phyloP scores from a whole-genome alignment of 2,888 invertebrate genomes.

The Fabriciana adippe region DNA sequence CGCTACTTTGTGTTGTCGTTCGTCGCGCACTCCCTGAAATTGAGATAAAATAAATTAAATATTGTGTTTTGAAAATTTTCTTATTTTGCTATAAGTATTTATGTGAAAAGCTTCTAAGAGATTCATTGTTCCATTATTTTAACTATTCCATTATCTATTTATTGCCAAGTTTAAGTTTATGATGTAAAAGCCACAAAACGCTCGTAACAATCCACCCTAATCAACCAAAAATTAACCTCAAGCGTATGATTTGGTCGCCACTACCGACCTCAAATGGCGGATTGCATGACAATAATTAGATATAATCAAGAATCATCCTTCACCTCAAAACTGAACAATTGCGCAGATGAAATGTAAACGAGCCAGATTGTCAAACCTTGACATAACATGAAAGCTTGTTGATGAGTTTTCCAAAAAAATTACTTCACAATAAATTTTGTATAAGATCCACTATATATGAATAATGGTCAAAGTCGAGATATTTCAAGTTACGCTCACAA shows the following conservation, averaged over 20 bases:
- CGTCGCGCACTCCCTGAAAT: conserved; percentile 66
- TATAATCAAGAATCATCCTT: conserved; percentile 57
- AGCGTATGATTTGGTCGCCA: conserved; percentile 39
- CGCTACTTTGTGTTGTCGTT: conserved; percentile 62
- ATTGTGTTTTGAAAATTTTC: neutral
- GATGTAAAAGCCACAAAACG: neutral
- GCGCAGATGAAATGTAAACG: conserved; percentile 35
- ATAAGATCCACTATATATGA: neutral
- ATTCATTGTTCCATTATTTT: too few relatives aligned
- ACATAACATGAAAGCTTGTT: conserved; percentile 24
- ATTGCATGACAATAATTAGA: conserved; percentile 62
- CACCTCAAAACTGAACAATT: conserved; percentile 54
- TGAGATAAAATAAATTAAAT: conserved; percentile 18
- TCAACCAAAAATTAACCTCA: conserved; percentile 24
- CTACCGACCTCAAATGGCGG: conserved; percentile 47
- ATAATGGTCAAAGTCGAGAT: neutral
- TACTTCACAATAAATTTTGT: neutral
- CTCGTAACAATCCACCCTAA: neutral
- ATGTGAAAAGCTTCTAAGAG: too few relatives aligned
- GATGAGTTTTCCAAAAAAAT: conserved; percentile 1
- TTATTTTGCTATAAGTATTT: too few relatives aligned
- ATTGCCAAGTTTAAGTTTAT: too few relatives aligned
- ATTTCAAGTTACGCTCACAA: neutral
- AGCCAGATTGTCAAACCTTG: conserved; percentile 33
- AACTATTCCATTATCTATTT: too few relatives aligned